Conservation (phyloP, 1,140 invertebrate species). For the Drosophila leontia region DNA sequence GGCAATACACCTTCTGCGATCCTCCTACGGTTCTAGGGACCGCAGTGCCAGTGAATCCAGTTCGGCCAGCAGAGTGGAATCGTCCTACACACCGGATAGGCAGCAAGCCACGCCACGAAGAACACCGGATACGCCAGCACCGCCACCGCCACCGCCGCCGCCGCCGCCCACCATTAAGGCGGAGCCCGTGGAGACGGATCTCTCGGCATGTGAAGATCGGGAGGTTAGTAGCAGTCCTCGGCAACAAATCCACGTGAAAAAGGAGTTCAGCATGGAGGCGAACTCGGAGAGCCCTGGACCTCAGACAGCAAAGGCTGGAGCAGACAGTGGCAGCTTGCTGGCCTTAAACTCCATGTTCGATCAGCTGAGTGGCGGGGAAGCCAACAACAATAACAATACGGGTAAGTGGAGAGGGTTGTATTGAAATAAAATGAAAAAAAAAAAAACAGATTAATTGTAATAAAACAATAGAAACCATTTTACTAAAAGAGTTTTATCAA, state of each 20-base stretch:
- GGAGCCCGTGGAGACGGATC: slow-evolving; percentile 63
- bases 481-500: no score
- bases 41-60: slow-evolving; percentile 94
- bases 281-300: slow-evolving; percentile 86
- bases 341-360: slow-evolving; percentile 96
- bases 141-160: slow-evolving; percentile 40
- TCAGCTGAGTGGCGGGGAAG: slow-evolving; percentile 85
- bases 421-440: neutral
- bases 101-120: slow-evolving; percentile 89
- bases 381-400: slow-evolving; percentile 63
- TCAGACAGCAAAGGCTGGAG: slow-evolving; percentile 62
- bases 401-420: slow-evolving; percentile 25
- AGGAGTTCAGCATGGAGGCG: slow-evolving; percentile 77
- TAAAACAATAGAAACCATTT: no score
- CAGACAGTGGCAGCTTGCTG: slow-evolving; percentile 89
- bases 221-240: slow-evolving; percentile 17
- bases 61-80: slow-evolving; percentile 91
- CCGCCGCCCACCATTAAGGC: slow-evolving; percentile 58
- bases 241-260: slow-evolving; percentile 77
- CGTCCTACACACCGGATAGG: slow-evolving; percentile 89
- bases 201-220: slow-evolving; percentile 3
- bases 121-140: slow-evolving; percentile 87
- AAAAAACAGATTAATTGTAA: neutral
- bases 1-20: slow-evolving; percentile 91
- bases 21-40: slow-evolving; percentile 89